These are phyloP conservation scores for Cylindroiulus punctatus DNA, from an alignment of 2,888 invertebrate species.

Conservation along the genomic window DNA sequence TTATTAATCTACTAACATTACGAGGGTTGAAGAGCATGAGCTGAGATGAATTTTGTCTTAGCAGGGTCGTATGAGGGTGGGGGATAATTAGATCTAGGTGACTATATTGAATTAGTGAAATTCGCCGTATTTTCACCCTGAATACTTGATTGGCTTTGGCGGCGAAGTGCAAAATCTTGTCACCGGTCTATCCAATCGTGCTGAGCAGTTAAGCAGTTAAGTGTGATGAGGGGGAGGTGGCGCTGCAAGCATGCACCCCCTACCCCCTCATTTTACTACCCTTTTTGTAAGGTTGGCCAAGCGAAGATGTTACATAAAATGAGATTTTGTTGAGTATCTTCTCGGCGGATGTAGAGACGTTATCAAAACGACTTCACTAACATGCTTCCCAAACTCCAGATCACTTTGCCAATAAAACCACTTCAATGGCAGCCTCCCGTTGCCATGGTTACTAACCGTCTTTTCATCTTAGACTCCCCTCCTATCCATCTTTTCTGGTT, in stretches of 20 bases:
- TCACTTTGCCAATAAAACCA: slow-evolving; percentile 42
- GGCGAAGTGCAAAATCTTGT: slow-evolving; percentile 8
- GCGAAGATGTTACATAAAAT: slow-evolving; percentile 23
- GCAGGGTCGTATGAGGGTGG: neutral
- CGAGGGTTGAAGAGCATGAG: neutral
- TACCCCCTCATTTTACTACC: neutral
- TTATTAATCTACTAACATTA: neutral
- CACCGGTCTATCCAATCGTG: neutral
- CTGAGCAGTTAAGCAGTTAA: slow-evolving; percentile 26
- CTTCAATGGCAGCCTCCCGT: slow-evolving; percentile 16
- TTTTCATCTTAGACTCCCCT: neutral
- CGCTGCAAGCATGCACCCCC: too few species aligned
- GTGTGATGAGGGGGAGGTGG: slow-evolving; percentile 16
- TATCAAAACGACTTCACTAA: slow-evolving; percentile 41
- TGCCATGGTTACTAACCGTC: neutral
- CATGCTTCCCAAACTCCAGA: slow-evolving; percentile 38
- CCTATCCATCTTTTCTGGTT: slow-evolving; percentile 5
- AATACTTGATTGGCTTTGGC: neutral
- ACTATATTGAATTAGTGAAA: slow-evolving; percentile 3
- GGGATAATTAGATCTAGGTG: neutral
- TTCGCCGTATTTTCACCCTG: neutral
- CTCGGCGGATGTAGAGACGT: neutral
- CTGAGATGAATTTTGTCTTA: neutral
- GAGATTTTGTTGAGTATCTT: neutral
- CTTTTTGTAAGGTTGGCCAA: slow-evolving; percentile 2